Evolutionary conservation across 2,888 invertebrate genomes (phyloP), one percentile per base, ranked within the genome.

Genomic region (Synanthedon myopaeformis): DNA sequence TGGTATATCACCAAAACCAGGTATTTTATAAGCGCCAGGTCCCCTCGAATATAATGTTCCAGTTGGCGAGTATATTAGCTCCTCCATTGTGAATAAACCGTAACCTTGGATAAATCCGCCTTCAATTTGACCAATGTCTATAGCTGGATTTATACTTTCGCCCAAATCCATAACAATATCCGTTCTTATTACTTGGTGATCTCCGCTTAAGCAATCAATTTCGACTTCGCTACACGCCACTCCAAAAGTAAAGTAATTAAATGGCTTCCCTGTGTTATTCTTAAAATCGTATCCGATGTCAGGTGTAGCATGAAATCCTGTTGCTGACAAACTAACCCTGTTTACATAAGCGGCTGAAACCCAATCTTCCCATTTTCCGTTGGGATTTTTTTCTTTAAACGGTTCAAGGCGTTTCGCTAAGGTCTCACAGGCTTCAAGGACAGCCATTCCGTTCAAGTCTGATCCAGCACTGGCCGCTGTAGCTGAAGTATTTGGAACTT

Each of bases 151-250:
- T 54, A 98, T 82, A 79, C 97, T 97, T 63, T 95, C 93, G 0
- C 98, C 98, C 61, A 98, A 89, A 83, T 98, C 98, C 98, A 98
- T 98, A 0, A 98, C 97, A 63, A 98, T 97, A 68, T 98, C 97
- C 0, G 95, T 94, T 67, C 94, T 90, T 42, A 96, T 77, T 1
- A 97, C 93, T 84, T 93, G 92, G 78, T 98, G 97, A 70, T 98
- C 97, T 6, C 98, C 98, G 23, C 97, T 97, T 1, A 98, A 88
- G 64, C 96, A 96, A 79, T 98, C 97, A 23, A 98, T 92, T 89
- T 97, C 97, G 1, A 97, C 97, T 74, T 96, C 95, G 0, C 94
- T 92, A 62, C 94, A 93, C 5, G 95, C 96, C 0, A 91, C 94
- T 0, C 97, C 98, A 71, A 90, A 95, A 0, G 96, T 94, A 67